Percentiles rank a stretch among this genome's conserved stretches.
Conservation (phyloP, 2,888 invertebrate genomes). For the Drosophila yooni region DNA sequence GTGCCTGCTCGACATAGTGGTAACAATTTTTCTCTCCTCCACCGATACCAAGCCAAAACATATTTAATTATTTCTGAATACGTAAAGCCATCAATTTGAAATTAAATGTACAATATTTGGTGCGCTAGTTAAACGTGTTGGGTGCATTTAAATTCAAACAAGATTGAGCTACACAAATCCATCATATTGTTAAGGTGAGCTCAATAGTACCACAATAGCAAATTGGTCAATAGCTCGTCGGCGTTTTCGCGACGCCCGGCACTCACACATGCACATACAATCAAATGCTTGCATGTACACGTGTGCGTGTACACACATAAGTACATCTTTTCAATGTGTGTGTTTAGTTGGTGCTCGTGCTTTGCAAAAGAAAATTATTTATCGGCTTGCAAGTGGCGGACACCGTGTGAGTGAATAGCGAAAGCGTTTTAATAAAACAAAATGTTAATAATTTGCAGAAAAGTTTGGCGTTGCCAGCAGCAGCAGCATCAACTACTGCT, state of each 20-base stretch:
- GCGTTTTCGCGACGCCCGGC: conserved; percentile 77
- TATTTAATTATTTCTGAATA: conserved; percentile 39
- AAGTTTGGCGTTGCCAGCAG: conserved; percentile 61
- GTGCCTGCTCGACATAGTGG: conserved; percentile 15
- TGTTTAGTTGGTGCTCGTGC: conserved; percentile 62
- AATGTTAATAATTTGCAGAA: conserved; percentile 74
- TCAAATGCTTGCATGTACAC: conserved; percentile 19
- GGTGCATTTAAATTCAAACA: neutral
- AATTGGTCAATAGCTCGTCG: conserved; percentile 57
- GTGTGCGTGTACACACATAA: conserved; percentile 6
- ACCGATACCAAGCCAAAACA: conserved; percentile 60
- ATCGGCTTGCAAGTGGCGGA: conserved; percentile 36
- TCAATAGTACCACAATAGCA: conserved; percentile 17
- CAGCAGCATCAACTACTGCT: conserved; percentile 62
- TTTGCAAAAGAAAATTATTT: conserved; percentile 41
- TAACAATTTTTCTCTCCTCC: conserved; percentile 41
- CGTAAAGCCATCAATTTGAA: conserved; percentile 16
- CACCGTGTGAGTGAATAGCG: conserved; percentile 18
- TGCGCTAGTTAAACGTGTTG: conserved; percentile 3
- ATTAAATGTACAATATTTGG: conserved; percentile 5
- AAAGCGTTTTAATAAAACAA: conserved; percentile 47
- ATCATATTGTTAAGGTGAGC: conserved; percentile 34
- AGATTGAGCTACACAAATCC: conserved; percentile 2
- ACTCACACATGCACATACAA: conserved; percentile 29
- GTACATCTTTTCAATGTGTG: conserved; percentile 12